A percentile compares a stretch with the other conserved stretches of the same genome.
These are phyloP conservation scores for Penaeus vannamei DNA, from an alignment of 1,140 invertebrate species.

Conservation along the genomic window DNA sequence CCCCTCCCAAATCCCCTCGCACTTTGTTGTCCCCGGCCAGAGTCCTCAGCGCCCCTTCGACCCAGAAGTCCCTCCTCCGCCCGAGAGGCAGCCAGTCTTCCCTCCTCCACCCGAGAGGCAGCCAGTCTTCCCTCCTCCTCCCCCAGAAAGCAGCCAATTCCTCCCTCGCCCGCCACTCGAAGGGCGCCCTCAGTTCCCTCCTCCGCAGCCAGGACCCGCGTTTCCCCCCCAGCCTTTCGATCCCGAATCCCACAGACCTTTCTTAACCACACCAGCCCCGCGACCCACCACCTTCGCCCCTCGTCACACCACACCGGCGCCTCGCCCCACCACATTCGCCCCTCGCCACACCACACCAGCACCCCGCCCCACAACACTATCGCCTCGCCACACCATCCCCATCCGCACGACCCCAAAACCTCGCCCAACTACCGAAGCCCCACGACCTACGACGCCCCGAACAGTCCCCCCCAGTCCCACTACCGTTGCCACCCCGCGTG, in stretches of 20 bases:
- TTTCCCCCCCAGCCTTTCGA: not conserved
- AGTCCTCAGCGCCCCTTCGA: no score
- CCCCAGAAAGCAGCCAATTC: not conserved
- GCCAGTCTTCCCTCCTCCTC: not conserved
- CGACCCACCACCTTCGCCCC: slow-evolving; percentile 22
- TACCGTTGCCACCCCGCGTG: not conserved
- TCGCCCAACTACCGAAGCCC: not conserved
- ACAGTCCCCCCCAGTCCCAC: slow-evolving; percentile 37
- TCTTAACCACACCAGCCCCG: not conserved
- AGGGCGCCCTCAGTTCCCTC: not conserved
- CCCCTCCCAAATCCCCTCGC: not conserved
- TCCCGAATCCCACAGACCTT: not conserved
- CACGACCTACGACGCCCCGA: not conserved
- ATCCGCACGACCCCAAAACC: not conserved
- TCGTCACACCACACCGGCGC: not conserved
- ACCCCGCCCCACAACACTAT: not conserved
- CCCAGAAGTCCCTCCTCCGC: not conserved
- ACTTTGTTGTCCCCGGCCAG: not conserved
- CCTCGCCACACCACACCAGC: no score
- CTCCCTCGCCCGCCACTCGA: not conserved
- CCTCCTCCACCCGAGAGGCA: not conserved
- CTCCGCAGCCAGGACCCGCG: not conserved
- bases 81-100: not conserved
- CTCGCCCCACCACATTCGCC: not conserved
- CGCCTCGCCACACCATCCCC: not conserved